Evolutionary conservation across 2,797 vertebrate species (phyloP).

Genomic region (Gymnodraco acuticeps): DNA sequence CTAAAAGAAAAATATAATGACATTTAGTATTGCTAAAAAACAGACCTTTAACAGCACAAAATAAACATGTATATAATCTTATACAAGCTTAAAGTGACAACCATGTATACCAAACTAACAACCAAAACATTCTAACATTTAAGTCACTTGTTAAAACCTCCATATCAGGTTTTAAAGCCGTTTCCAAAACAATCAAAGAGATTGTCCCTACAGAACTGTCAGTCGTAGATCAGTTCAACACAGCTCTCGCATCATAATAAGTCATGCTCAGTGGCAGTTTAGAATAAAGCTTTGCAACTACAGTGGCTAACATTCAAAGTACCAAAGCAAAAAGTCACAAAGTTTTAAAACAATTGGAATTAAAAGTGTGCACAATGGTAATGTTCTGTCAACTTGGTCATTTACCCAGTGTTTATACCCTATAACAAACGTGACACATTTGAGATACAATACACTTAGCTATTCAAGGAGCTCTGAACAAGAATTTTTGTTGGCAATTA

Average conservation of each 20-base stretch:
- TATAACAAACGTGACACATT: constrained; percentile 2
- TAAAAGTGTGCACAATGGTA: neutral
- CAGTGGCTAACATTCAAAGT: neutral
- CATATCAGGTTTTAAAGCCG: neutral
- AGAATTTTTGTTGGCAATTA: neutral
- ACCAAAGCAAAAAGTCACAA: neutral
- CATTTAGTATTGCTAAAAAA: neutral
- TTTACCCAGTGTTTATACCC: neutral
- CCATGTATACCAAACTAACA: neutral
- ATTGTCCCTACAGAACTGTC: neutral
- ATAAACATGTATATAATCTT: neutral
- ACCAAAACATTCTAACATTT: neutral
- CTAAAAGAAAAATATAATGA: constrained; percentile 38
- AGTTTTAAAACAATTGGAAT: neutral
- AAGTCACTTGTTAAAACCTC: neutral
- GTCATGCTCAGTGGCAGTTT: neutral
- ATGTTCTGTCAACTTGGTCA: neutral
- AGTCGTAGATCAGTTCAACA: neutral
- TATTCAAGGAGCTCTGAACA: neutral
- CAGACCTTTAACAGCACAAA: neutral
- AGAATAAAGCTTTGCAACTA: neutral
- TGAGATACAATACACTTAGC: neutral
- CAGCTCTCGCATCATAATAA: neutral
- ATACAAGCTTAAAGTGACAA: neutral
- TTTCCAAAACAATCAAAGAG: neutral